A percentile compares a stretch with the other conserved stretches of the same genome.
Conservation (phyloP, 2,888 invertebrate species). For the Idaea straminata region DNA sequence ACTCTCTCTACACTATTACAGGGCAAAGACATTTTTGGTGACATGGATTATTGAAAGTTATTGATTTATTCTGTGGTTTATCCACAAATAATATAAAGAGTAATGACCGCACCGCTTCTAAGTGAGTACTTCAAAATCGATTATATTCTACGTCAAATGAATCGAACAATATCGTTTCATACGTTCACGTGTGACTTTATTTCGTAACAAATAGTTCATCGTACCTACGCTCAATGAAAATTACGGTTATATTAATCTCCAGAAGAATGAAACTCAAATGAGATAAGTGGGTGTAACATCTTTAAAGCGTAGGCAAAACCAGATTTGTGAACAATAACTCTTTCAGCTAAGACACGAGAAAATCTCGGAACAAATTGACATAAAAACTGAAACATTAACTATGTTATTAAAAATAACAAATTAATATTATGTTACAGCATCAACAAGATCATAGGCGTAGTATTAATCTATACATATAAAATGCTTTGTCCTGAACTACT, state of each 20-base stretch:
- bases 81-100: neutral
- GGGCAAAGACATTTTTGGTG: neutral
- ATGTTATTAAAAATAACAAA: neutral
- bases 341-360: conserved; percentile 7
- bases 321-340: conserved; percentile 39
- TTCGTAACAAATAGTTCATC: conserved; percentile 31
- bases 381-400: neutral
- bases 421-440: too few relatives aligned
- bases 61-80: neutral
- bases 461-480: too few relatives aligned
- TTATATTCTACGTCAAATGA: neutral
- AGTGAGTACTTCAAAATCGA: neutral
- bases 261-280: conserved; percentile 29
- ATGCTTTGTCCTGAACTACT: too few relatives aligned
- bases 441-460: neutral
- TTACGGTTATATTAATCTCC: conserved; percentile 42
- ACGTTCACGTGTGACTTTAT: conserved; percentile 27
- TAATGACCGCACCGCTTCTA: neutral
- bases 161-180: neutral
- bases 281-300: conserved; percentile 40
- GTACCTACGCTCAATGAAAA: conserved; percentile 30
- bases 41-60: neutral
- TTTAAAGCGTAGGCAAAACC: conserved; percentile 58
- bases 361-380: neutral
- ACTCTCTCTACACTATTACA: neutral